Conservation (phyloP, 64 coral and sea anemone species). For the Hydrozoanthus tunicans region DNA sequence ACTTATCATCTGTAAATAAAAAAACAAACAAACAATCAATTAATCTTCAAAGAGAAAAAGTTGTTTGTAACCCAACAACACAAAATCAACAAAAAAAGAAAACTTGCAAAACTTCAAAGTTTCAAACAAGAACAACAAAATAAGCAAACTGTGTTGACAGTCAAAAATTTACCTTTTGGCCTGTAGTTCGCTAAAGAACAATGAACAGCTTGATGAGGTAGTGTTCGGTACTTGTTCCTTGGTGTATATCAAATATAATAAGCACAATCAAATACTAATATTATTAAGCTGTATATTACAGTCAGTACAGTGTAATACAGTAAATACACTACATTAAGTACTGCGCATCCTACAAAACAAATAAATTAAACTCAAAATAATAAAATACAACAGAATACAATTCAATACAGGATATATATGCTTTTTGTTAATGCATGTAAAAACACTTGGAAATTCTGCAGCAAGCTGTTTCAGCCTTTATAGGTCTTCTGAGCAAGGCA, state of each 20-base stretch:
- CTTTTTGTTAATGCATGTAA: no score
- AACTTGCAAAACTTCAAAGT: no score
- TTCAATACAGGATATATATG: no score
- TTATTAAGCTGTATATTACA: neutral
- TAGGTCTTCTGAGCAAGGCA: no score
- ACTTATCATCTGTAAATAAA: slow-evolving; percentile 61
- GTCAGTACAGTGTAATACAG: neutral
- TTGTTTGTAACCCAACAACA: neutral
- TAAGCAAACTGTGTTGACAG: neutral
- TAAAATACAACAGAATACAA: no score
- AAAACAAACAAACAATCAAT: neutral
- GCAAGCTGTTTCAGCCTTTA: no score
- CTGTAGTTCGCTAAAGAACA: slow-evolving; percentile 71
- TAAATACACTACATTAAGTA: no score
- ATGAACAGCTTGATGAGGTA: slow-evolving; percentile 93
- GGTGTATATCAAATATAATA: neutral
- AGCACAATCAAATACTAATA: neutral
- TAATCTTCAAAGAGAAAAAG: neutral
- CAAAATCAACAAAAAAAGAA: neutral
- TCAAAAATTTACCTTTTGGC: slow-evolving; percentile 68
- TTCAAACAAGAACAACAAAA: neutral
- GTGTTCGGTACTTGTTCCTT: slow-evolving; percentile 64
- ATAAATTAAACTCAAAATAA: no score
- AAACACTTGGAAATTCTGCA: no score
- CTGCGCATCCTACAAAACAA: no score